Base-by-base conservation (phyloP, 1,140 invertebrate genomes). In the Planococcus citri region DNA sequence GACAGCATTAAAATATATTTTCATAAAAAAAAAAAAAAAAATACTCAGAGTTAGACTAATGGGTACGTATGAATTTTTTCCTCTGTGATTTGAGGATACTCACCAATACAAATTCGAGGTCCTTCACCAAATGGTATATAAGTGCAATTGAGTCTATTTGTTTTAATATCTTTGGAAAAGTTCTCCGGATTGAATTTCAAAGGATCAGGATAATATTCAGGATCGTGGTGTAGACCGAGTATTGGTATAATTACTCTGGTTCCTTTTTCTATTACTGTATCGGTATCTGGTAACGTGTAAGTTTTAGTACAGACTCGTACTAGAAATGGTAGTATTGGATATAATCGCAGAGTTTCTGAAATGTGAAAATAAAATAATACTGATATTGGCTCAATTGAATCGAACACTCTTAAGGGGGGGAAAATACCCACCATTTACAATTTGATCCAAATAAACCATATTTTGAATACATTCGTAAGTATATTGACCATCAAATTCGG, bases 41-140 rank as follows among this genome's bases (percentile, higher is more conserved):
- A 27, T 51, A 70, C 1, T n/a, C n/a, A n/a, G n/a, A n/a, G n/a
- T n/a, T n/a, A n/a, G n/a, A n/a, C n/a, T n/a, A n/a, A n/a, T n/a
- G n/a, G n/a, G n/a, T n/a, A n/a, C n/a, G n/a, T n/a, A n/a, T n/a
- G n/a, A n/a, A n/a, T n/a, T n/a, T n/a, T n/a, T n/a, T n/a, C n/a
- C n/a, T n/a, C n/a, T n/a, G n/a, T n/a, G n/a, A n/a, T n/a, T n/a
- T n/a, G 29, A 3, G 17, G 0, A 1, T 37, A 25, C 70, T 76
- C 79, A 85, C 88, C 89, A 73, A 91, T 89, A 75, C 89, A 91
- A 76, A 84, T 87, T 58, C 88, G 81, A 0, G 87, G 86, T 10
- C 90, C 90, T 64, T 86, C 84, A 0, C 89, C 89, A 73, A 94
- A 94, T 0, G 91, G 89, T 33, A 90, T 75, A 76, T 85, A 91